Evolutionary conservation across 1,140 invertebrate species (phyloP).

Genomic region (Drosophila ironensis): DNA sequence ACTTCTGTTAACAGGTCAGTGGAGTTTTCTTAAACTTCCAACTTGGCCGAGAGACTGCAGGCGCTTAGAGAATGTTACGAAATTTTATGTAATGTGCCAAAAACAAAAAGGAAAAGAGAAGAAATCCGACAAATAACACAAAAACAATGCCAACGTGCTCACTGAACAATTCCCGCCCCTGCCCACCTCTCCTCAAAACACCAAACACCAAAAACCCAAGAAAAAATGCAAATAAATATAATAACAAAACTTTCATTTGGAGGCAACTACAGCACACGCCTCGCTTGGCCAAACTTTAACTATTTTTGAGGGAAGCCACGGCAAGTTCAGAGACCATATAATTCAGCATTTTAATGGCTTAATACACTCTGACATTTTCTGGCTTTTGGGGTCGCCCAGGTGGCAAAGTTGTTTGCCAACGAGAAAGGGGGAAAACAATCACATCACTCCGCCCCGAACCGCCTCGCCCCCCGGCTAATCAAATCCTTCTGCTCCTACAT

Average conservation of each 20-base stretch:
- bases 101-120: conserved; percentile 39
- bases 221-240: too few species aligned
- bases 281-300: conserved; percentile 54
- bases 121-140: conserved; percentile 30
- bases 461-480: conserved; percentile 25
- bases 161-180: conserved; percentile 23
- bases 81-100: conserved; percentile 79
- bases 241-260: conserved; percentile 58
- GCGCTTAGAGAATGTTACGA: conserved; percentile 73
- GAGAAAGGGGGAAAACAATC: conserved; percentile 13
- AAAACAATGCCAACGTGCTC: conserved; percentile 16
- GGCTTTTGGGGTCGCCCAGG: conserved; percentile 34
- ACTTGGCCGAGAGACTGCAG: conserved; percentile 48
- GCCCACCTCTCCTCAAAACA: too few species aligned
- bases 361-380: conserved; percentile 54
- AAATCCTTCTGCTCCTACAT: conserved; percentile 38
- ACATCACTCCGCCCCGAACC: too few species aligned
- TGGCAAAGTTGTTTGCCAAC: conserved; percentile 25
- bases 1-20: conserved; percentile 78
- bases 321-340: conserved; percentile 51
- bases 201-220: too few species aligned
- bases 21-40: conserved; percentile 77
- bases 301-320: conserved; percentile 29
- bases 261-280: conserved; percentile 41
- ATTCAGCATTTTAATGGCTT: conserved; percentile 61